These are phyloP conservation scores for Phalacrocorax aristotelis DNA, from an alignment of 2,113 vertebrate species.

Conservation along the genomic window DNA sequence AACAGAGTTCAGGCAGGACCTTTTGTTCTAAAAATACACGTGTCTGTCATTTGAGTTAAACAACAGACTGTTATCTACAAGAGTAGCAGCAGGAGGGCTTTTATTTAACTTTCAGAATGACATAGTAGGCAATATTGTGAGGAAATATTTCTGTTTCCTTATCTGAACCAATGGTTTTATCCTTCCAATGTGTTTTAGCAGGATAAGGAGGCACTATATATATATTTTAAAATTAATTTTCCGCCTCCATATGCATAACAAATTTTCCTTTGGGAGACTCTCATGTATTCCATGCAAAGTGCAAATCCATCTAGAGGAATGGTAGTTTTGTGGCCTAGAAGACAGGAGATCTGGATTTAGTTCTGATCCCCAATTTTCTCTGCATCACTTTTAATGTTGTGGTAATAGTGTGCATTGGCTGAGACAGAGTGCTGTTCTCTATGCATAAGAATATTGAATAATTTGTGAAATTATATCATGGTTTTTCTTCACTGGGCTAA, in stretches of 20 bases:
- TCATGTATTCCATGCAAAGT: background rate
- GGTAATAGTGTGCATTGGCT: background rate
- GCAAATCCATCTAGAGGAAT: background rate
- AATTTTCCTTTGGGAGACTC: background rate
- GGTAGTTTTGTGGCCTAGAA: background rate
- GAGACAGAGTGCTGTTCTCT: background rate
- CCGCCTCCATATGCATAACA: background rate
- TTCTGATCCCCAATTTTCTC: background rate
- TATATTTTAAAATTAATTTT: background rate
- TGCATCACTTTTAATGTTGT: background rate
- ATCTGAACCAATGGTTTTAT: background rate
- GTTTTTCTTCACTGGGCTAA: background rate
- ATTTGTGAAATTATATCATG: background rate
- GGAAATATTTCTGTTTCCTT: background rate
- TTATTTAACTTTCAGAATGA: background rate
- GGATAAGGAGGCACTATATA: no score
- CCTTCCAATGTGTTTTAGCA: background rate
- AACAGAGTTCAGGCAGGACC: background rate
- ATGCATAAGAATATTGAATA: background rate
- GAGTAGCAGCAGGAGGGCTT: background rate
- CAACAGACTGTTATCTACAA: background rate
- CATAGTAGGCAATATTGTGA: background rate
- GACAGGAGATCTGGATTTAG: background rate
- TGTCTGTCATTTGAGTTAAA: background rate
- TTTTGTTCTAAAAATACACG: constrained; percentile 3